Conservation (phyloP, 2,797 vertebrate genomes). For the Gallinago stenura region DNA sequence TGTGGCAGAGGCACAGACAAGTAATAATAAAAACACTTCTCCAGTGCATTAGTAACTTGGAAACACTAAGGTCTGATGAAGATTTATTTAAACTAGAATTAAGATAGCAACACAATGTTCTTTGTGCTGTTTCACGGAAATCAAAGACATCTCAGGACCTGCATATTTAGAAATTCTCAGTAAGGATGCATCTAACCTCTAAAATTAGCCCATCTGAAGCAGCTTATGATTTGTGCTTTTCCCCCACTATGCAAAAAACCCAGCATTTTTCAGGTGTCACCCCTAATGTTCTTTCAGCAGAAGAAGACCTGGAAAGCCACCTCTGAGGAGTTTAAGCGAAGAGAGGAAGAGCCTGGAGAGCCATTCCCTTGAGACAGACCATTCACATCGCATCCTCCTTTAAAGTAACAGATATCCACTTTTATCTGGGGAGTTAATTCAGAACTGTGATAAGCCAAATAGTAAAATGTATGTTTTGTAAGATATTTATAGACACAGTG, state of each 20-base stretch:
- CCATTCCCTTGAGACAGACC: too few species aligned
- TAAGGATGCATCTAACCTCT: neutral
- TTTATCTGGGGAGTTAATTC: rapidly evolving
- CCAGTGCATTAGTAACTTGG: neutral
- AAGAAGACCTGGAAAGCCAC: neutral
- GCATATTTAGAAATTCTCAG: neutral
- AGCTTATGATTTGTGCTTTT: neutral
- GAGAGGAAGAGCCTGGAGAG: neutral
- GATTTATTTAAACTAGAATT: neutral
- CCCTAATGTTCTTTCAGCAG: too few species aligned
- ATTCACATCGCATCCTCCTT: too few species aligned
- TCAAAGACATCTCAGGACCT: neutral
- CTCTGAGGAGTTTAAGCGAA: neutral
- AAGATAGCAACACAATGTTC: neutral
- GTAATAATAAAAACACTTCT: neutral
- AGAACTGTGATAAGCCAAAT: neutral
- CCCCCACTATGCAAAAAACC: too few species aligned
- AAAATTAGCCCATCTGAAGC: neutral
- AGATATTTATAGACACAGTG: neutral
- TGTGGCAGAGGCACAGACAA: neutral
- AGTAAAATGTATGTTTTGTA: neutral
- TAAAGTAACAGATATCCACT: neutral
- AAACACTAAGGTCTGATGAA: neutral
- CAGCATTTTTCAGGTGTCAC: neutral
- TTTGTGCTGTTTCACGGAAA: neutral